Base-by-base conservation (phyloP, 2,797 vertebrate genomes). In the Harpagifer antarcticus region DNA sequence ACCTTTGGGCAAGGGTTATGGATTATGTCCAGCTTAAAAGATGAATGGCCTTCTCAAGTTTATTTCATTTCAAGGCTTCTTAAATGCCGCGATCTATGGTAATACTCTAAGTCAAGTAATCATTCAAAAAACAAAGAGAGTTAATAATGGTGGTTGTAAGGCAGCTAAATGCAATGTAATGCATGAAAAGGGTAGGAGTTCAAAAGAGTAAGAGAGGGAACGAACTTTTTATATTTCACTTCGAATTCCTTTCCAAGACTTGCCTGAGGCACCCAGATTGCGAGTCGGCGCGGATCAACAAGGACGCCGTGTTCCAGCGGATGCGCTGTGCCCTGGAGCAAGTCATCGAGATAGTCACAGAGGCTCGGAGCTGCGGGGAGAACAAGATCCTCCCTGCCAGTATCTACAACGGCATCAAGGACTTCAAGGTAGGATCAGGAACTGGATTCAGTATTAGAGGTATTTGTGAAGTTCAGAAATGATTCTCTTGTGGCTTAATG, bases 241-340 rank as follows among this genome's bases (percentile, higher is more conserved):
- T 79, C 12, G 10, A 70, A 82, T 84, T 70, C 69, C 40, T 69
- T 92, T 86, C 82, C 78, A 92, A 99, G 98, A 99, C 98, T 10
- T 99, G 98, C 93, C 96, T 99, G 68, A 96, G 98, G 93, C 98
- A 99, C 82, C 98, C 98, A 23, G 97, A 97, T 89, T 99, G 98
- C 19, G 98, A 99, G 91, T 99, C 98, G 3, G 98, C 98, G 9
- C 95, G 97, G 71, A 95, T 97, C 93, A 99, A 99, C 94, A 99
- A 99, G 93, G 96, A 96, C 59, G 97, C 96, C 0, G 98, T 99
- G 71, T 99, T 99, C 92, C 96, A 97, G 86, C 96, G 98, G 52
- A 99, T 99, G 97, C 96, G 96, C 83, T 91, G 96, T 49, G 97
- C 98, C 74, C 94, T 99, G 94, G 96, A 98, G 87, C 97, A 98